Conservation (phyloP, 2,113 vertebrate genomes). For the Serinus canaria region DNA sequence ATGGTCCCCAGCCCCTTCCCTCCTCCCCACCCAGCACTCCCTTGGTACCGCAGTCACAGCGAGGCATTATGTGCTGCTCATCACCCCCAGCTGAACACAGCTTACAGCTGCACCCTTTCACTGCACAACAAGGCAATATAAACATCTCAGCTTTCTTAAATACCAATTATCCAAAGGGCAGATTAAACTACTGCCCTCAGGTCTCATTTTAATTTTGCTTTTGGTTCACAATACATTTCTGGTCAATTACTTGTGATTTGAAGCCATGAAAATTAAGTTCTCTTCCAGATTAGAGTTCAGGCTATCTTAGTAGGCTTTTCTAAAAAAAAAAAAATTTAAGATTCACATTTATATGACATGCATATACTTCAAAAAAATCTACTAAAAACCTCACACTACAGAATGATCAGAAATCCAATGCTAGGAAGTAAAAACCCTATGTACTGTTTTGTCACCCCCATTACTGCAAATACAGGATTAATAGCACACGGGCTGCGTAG, state of each 20-base stretch:
- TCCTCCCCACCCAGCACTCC: neutral
- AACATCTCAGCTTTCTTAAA: neutral
- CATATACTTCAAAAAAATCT: neutral
- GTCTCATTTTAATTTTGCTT: neutral
- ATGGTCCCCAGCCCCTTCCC: neutral
- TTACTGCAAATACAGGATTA: neutral
- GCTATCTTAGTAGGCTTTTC: neutral
- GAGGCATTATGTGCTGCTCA: conserved; percentile 45
- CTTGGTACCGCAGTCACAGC: conserved; percentile 51
- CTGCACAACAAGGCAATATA: neutral
- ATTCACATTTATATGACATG: neutral
- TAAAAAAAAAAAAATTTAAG: neutral
- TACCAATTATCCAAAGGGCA: neutral
- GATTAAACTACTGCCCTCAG: neutral
- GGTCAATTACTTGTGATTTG: neutral
- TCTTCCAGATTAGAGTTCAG: neutral
- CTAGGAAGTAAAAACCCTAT: neutral
- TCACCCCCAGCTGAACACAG: conserved; percentile 39
- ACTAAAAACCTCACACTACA: neutral
- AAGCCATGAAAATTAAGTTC: neutral
- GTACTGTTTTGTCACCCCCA: neutral
- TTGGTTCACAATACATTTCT: neutral
- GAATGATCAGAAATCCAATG: neutral
- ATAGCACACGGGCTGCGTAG: neutral
- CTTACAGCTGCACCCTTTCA: conserved; percentile 45